Percentiles rank a stretch among this genome's conserved stretches.
Evolutionary conservation across 2,113 vertebrate species (phyloP).

Genomic region (Prunella himalayana): DNA sequence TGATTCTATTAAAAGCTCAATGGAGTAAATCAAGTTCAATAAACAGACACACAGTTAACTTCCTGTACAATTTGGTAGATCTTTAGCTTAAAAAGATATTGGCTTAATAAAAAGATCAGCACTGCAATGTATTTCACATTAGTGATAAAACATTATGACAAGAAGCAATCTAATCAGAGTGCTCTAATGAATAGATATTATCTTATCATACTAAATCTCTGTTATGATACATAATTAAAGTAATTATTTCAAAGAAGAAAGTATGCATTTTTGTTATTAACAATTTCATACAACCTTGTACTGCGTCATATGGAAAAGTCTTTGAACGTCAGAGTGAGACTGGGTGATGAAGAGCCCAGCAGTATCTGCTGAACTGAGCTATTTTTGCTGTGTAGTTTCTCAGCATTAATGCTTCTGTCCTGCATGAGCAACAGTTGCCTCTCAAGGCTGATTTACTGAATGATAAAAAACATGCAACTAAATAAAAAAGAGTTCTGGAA

Average conservation of each 20-base stretch:
- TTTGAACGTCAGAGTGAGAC: background rate
- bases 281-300: background rate
- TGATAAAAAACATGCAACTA: background rate
- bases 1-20: conserved; percentile 14
- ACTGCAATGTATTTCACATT: conserved; percentile 29
- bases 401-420: background rate
- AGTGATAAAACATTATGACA: conserved; percentile 23
- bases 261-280: conserved; percentile 9
- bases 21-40: conserved; percentile 44
- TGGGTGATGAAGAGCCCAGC: background rate
- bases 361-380: background rate
- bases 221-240: conserved; percentile 46
- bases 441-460: conserved; percentile 31
- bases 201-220: conserved; percentile 28
- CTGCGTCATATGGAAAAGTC: background rate
- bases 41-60: conserved; percentile 24
- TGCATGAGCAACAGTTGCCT: background rate
- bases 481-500: background rate
- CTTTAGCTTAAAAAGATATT: conserved; percentile 30
- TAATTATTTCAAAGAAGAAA: conserved; percentile 52
- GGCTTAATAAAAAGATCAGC: conserved; percentile 53
- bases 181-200: conserved; percentile 39
- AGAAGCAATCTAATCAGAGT: conserved; percentile 39
- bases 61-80: background rate
- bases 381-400: background rate